Conservation (phyloP, 2,113 vertebrate genomes). For the Platycercus adscitus region DNA sequence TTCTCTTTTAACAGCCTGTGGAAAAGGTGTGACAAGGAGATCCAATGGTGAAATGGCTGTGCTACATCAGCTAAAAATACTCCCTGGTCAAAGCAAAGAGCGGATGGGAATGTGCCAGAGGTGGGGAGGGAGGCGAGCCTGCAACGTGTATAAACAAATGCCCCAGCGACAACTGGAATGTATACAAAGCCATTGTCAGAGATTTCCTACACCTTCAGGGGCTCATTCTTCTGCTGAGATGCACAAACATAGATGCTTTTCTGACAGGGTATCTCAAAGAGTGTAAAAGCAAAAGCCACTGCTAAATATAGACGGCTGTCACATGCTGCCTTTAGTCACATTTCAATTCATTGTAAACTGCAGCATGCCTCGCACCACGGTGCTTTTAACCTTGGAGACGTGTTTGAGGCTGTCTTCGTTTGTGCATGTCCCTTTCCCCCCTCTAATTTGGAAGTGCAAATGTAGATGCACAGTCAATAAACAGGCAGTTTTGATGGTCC, state of each 20-base stretch:
- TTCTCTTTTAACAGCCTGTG: background rate
- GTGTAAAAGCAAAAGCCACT: conserved; percentile 49
- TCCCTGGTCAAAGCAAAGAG: background rate
- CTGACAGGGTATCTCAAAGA: conserved; percentile 54
- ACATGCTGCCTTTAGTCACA: conserved; percentile 66
- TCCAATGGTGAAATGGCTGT: background rate
- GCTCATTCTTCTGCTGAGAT: conserved; percentile 56
- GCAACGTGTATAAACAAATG: conserved; percentile 2
- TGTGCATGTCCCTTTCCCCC: background rate
- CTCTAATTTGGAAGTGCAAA: background rate
- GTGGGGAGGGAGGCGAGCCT: background rate
- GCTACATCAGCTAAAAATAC: conserved; percentile 26
- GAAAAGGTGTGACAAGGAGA: conserved; percentile 8
- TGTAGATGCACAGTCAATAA: background rate
- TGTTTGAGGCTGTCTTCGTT: background rate
- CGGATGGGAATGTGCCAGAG: background rate
- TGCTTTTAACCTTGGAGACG: background rate
- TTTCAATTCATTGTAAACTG: conserved; percentile 62
- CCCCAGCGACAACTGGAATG: background rate
- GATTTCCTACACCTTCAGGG: conserved; percentile 59
- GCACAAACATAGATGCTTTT: conserved; percentile 60
- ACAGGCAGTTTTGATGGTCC: background rate
- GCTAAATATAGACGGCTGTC: conserved; percentile 64
- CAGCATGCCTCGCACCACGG: background rate
- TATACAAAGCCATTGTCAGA: conserved; percentile 26